phyloP scores from a whole-genome alignment of 2,888 invertebrate species.

The Neria commutata region DNA sequence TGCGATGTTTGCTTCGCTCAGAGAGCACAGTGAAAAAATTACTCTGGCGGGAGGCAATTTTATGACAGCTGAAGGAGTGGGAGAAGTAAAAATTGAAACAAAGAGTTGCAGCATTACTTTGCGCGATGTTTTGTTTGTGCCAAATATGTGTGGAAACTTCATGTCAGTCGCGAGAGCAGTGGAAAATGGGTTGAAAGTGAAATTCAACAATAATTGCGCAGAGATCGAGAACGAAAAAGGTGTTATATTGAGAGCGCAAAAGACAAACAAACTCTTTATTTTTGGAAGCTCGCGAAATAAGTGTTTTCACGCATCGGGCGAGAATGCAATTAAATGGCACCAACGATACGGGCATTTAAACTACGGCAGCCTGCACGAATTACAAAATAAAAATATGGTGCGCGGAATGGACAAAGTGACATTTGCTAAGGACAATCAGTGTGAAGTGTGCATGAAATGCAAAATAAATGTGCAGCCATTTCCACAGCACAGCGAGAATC shows the following conservation, averaged over 20 bases:
- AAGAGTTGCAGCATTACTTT: too few relatives aligned
- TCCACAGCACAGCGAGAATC: background rate
- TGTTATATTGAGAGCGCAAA: background rate
- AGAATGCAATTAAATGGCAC: constrained; percentile 8
- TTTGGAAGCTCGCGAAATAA: too few relatives aligned
- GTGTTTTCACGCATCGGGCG: too few relatives aligned
- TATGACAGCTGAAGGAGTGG: too few relatives aligned
- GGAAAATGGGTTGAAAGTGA: too few relatives aligned
- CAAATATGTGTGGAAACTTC: too few relatives aligned
- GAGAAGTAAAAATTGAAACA: too few relatives aligned
- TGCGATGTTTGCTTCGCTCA: constrained; percentile 17
- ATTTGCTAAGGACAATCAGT: background rate
- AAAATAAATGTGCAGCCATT: constrained; percentile 4
- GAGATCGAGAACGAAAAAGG: too few relatives aligned
- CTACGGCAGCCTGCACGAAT: constrained; percentile 17
- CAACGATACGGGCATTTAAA: constrained; percentile 23
- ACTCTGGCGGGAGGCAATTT: constrained; percentile 5
- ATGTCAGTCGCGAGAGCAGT: too few relatives aligned
- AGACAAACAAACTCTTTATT: background rate
- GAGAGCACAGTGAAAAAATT: constrained; percentile 21
- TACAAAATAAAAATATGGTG: background rate
- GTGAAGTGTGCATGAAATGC: constrained; percentile 5
- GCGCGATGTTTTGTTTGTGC: too few relatives aligned
- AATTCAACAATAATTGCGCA: background rate
- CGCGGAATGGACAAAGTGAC: background rate